Conservation (phyloP, 2,113 vertebrate species). For the Bubalus kerabau region DNA sequence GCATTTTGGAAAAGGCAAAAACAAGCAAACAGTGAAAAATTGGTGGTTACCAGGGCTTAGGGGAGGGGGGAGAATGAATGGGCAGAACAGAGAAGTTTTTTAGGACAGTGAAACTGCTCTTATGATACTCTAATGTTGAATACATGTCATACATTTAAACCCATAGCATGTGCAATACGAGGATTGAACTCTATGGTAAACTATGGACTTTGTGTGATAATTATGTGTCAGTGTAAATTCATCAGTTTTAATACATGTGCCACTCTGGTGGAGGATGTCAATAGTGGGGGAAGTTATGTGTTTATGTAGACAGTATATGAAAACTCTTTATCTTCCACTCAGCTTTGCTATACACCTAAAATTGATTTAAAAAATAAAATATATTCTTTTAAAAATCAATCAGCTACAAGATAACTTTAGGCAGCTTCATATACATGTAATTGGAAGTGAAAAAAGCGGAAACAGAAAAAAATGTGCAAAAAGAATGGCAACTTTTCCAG, state of each 20-base stretch:
- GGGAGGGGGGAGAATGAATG: neutral
- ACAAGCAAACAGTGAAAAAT: neutral
- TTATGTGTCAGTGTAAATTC: neutral
- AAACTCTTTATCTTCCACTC: neutral
- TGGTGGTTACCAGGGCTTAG: neutral
- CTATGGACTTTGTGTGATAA: neutral
- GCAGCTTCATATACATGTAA: neutral
- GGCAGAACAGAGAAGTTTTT: neutral
- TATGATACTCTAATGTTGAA: neutral
- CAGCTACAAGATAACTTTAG: neutral
- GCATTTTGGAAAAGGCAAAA: neutral
- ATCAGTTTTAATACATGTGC: neutral
- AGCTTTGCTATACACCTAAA: neutral
- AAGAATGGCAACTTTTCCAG: neutral
- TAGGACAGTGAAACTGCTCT: neutral
- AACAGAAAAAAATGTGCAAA: neutral
- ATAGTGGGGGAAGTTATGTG: neutral
- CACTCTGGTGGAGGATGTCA: neutral
- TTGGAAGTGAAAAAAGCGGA: neutral
- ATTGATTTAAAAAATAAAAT: neutral
- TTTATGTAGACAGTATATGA: neutral
- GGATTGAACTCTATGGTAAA: neutral
- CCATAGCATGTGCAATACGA: neutral
- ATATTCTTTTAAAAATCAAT: neutral
- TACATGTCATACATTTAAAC: neutral